phyloP scores from a whole-genome alignment of 2,797 vertebrate species.

The Yasuhikotakia modesta region DNA sequence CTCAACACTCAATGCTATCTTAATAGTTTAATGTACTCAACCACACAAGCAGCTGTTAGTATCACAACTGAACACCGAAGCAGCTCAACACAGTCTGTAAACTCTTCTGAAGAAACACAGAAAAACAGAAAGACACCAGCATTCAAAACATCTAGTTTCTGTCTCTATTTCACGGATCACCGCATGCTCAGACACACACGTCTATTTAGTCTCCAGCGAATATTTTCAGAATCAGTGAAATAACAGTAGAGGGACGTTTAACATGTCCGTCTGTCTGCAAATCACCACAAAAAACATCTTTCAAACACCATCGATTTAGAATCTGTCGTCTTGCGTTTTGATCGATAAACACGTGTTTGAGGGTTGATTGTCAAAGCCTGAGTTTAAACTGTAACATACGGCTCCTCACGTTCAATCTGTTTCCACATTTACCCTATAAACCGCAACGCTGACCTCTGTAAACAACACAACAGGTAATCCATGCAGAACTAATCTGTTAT shows the following conservation, averaged over 20 bases:
- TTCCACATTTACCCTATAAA: constrained; percentile 40
- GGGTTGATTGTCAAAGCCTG: constrained; percentile 2
- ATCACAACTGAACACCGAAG: too few relatives aligned
- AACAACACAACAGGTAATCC: constrained; percentile 22
- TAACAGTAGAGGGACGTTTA: constrained; percentile 28
- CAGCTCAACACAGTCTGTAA: too few relatives aligned
- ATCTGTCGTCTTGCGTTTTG: not conserved
- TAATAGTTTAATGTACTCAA: not conserved
- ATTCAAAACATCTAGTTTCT: constrained; percentile 30
- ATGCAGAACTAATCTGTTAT: constrained; percentile 50
- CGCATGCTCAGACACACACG: constrained; percentile 28
- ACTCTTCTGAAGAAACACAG: too few relatives aligned
- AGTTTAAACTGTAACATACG: constrained; percentile 35
- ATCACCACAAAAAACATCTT: constrained; percentile 12
- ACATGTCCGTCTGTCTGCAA: not conserved
- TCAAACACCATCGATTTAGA: constrained; percentile 28
- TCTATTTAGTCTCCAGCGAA: constrained; percentile 39
- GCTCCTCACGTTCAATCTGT: constrained; percentile 41
- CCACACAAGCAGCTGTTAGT: not conserved
- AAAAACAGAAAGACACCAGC: constrained; percentile 6
- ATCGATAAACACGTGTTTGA: constrained; percentile 23
- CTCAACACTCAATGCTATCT: not conserved
- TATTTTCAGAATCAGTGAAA: constrained; percentile 39
- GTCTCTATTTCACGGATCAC: constrained; percentile 42
- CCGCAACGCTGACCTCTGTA: constrained; percentile 36